phyloP scores from a whole-genome alignment of 2,797 vertebrate genomes.

The Spinus pinus region DNA sequence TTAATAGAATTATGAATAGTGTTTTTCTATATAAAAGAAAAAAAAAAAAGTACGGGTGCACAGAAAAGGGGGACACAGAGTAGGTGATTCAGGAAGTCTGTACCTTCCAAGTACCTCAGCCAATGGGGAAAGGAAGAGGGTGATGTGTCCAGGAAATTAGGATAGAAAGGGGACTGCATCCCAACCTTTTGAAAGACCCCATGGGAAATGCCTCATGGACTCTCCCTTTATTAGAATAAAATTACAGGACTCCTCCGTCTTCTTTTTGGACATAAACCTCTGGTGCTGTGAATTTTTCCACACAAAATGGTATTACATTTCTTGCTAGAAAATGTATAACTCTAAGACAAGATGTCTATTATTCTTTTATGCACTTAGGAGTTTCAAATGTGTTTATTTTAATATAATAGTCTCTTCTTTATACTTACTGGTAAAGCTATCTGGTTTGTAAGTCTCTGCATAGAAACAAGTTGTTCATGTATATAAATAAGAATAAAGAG shows the following conservation, averaged over 20 bases:
- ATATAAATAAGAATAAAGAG: background rate
- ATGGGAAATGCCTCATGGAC: background rate
- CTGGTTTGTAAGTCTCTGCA: background rate
- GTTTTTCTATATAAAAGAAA: background rate
- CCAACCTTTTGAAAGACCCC: background rate
- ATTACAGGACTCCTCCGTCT: background rate
- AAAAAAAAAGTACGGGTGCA: background rate
- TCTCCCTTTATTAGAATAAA: background rate
- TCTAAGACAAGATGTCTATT: background rate
- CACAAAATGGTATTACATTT: background rate
- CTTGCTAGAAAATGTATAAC: background rate
- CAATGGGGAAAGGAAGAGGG: background rate
- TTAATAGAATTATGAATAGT: background rate
- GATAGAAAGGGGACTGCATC: background rate
- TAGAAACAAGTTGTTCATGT: background rate
- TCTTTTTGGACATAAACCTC: background rate
- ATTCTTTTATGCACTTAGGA: background rate
- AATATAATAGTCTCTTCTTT: background rate
- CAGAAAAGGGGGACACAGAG: background rate
- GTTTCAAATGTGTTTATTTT: background rate
- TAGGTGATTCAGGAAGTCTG: background rate
- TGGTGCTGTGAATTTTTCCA: background rate
- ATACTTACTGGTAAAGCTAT: background rate
- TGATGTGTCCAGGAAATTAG: background rate
- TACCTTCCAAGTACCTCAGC: background rate